Base-by-base conservation (phyloP, 2,113 vertebrate species). In the Melanocharis versteri region DNA sequence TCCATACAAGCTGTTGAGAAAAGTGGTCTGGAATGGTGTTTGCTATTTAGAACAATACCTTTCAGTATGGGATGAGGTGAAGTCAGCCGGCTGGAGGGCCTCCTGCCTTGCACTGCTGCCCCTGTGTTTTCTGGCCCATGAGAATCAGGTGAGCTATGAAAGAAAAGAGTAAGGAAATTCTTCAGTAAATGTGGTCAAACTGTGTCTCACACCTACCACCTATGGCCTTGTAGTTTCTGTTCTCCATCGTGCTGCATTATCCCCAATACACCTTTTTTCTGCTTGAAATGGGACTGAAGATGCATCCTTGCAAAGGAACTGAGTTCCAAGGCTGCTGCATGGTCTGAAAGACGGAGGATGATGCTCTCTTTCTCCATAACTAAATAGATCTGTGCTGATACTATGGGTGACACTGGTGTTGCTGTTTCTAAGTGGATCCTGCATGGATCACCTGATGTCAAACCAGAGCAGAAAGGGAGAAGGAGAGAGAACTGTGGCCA, bases 51-150 rank as follows among this genome's bases (percentile, higher is more conserved):
- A 50, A 64, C 84, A 97, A 91, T 98, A 99, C 99, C 99, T 97
- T 97, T 98, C 85, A 99, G 76, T 79, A 98, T 95, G 39, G 99
- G 98, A 96, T 99, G 98, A 33, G 96, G 72, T 76, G 95, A 83
- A 13, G 84, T 94, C 78, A 91, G 83, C 48, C 19, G 87, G 54
- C 82, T 96, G 40, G 82, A 70, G 21, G 42, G 87, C 84, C 65
- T 97, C 66, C 37, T 97, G 79, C 85, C 92, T 69, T 58, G 90
- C 31, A 62, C 48, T 31, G 44, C 40, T 83, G 51, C 70, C 53
- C 39, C 93, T 35, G 35, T 64, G 40, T 66, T 88, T 81, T 96
- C 84, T 83, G 89, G 81, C 19, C 87, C 81, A 50, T 15, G 89
- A 83, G 81, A 90, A 92, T 83, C 47, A 84, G 76, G n/a, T 4